A percentile compares a stretch with the other conserved stretches of the same genome.
Evolutionary conservation across 1,140 invertebrate genomes (phyloP).

Genomic region (Nephila pilipes): DNA sequence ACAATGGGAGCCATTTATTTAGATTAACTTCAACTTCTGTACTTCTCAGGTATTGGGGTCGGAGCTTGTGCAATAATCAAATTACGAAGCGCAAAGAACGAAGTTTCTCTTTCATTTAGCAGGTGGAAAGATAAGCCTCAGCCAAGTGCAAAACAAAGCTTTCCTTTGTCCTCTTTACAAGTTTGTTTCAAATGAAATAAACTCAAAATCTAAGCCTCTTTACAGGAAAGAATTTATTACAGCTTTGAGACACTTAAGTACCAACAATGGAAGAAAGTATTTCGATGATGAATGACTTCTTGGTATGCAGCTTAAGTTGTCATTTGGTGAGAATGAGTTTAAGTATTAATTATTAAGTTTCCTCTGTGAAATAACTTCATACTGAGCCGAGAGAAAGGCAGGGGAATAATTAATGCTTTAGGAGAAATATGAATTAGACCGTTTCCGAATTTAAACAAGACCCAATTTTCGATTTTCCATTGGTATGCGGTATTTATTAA

Average conservation of each 20-base stretch:
- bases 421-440: slow-evolving; percentile 1
- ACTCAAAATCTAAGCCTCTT: slow-evolving; percentile 36
- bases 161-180: neutral
- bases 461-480: neutral
- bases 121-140: slow-evolving; percentile 22
- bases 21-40: slow-evolving; percentile 34
- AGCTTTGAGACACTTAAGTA: slow-evolving; percentile 17
- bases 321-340: slow-evolving; percentile 16
- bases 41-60: slow-evolving; percentile 26
- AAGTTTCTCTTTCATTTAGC: slow-evolving; percentile 38
- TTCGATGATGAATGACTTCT: slow-evolving; percentile 39
- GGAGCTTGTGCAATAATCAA: slow-evolving; percentile 6
- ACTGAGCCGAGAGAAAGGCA: neutral
- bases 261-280: slow-evolving; percentile 42
- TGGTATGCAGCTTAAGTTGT: slow-evolving; percentile 39
- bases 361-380: neutral
- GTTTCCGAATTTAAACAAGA: slow-evolving; percentile 15
- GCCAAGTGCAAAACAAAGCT: neutral
- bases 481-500: neutral
- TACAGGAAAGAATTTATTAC: slow-evolving; percentile 20
- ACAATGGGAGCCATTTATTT: slow-evolving; percentile 7
- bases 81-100: slow-evolving; percentile 25
- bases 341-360: slow-evolving; percentile 46
- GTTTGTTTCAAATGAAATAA: slow-evolving; percentile 48
- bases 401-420: neutral